A percentile compares a stretch with the other conserved stretches of the same genome.
phyloP scores from a whole-genome alignment of 2,113 vertebrate genomes.

The Buteo buteo region DNA sequence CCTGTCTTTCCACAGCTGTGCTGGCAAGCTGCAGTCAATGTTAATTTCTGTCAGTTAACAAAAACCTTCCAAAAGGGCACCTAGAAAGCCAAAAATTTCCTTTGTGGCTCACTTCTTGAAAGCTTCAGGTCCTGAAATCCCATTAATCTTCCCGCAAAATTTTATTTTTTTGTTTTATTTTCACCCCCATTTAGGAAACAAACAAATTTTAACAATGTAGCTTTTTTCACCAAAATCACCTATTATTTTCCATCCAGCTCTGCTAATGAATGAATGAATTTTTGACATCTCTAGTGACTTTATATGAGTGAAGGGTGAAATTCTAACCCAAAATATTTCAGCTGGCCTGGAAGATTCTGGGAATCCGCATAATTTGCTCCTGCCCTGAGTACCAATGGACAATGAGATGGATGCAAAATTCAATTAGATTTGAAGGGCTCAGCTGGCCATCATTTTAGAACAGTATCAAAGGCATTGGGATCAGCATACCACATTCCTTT shows the following conservation, averaged over 20 bases:
- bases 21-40: neutral
- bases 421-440: conserved; percentile 47
- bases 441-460: conserved; percentile 50
- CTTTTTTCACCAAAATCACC: neutral
- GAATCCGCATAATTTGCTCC: neutral
- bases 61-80: neutral
- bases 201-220: neutral
- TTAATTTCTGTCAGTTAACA: neutral
- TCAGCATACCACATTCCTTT: neutral
- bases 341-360: neutral
- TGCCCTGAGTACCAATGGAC: neutral
- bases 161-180: neutral
- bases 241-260: neutral
- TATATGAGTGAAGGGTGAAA: neutral
- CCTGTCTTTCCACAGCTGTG: neutral
- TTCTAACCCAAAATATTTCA: conserved; percentile 20
- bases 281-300: neutral
- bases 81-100: neutral
- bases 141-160: neutral
- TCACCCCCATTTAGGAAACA: neutral
- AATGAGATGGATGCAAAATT: conserved; percentile 52
- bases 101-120: neutral
- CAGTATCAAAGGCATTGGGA: conserved; percentile 39
- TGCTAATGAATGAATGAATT: neutral
- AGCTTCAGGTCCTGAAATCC: neutral